These are phyloP conservation scores for Pelecanoides urinatrix DNA, from an alignment of 2,113 vertebrate genomes.

Conservation along the genomic window DNA sequence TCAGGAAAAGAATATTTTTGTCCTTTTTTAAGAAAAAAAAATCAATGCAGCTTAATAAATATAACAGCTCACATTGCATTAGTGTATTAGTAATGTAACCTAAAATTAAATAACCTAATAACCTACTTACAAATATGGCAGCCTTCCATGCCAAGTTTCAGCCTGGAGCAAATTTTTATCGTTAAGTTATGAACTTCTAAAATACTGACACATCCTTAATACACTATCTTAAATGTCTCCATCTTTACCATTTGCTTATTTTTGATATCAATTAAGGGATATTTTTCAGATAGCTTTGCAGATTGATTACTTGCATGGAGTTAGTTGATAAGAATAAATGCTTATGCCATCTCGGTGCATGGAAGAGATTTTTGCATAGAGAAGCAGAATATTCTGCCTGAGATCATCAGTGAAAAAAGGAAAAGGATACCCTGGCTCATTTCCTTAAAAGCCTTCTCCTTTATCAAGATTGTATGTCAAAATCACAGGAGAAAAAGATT, in stretches of 20 bases:
- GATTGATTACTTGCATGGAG: neutral
- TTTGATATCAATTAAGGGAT: neutral
- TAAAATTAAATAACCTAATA: constrained; percentile 60
- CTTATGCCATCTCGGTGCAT: neutral
- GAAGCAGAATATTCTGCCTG: neutral
- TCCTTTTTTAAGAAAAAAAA: neutral
- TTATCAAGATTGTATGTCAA: neutral
- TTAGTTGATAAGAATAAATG: neutral
- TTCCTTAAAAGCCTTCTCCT: neutral
- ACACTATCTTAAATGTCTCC: constrained; percentile 39
- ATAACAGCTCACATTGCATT: constrained; percentile 2
- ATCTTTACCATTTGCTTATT: constrained; percentile 41
- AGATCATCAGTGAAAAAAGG: neutral
- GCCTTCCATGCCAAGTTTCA: constrained; percentile 41
- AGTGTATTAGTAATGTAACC: constrained; percentile 13
- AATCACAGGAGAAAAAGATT: neutral
- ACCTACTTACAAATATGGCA: constrained; percentile 57
- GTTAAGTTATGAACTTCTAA: constrained; percentile 55
- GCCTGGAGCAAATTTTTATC: constrained; percentile 57
- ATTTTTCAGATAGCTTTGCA: neutral
- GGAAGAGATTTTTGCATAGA: neutral
- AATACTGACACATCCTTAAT: constrained; percentile 40
- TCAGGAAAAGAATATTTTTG: neutral
- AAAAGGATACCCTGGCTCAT: neutral
- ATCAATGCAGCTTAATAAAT: constrained; percentile 46